phyloP scores from a whole-genome alignment of 1,140 invertebrate genomes.

The Drosophila insularis region DNA sequence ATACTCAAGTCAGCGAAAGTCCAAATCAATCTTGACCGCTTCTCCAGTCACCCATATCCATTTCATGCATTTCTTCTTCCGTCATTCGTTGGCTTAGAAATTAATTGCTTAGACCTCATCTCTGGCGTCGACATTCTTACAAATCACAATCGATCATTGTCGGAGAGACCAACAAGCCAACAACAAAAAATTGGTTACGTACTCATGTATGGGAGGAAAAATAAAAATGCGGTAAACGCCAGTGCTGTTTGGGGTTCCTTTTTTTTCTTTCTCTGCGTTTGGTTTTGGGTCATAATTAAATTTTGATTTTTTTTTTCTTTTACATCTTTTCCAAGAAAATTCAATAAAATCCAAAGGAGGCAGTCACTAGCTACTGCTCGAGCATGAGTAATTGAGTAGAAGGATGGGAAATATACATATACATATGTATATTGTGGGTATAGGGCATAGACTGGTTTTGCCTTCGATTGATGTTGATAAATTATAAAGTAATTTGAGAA shows the following conservation, averaged over 20 bases:
- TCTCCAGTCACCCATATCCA: constrained; percentile 61
- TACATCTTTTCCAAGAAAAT: constrained; percentile 72
- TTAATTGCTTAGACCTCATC: constrained; percentile 48
- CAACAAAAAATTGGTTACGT: constrained; percentile 33
- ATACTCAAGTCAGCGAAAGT: constrained; percentile 34
- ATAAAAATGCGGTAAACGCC: constrained; percentile 36
- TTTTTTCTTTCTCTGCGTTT: constrained; percentile 24
- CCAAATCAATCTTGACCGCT: constrained; percentile 67
- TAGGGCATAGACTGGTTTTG: constrained; percentile 56
- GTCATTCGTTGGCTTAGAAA: constrained; percentile 48
- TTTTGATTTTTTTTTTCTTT: constrained; percentile 52
- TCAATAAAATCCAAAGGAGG: constrained; percentile 52
- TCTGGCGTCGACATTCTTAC: constrained; percentile 56
- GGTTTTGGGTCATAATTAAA: constrained; percentile 64
- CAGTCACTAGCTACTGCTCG: constrained; percentile 55
- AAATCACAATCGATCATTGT: constrained; percentile 79
- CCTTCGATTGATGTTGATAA: constrained; percentile 58
- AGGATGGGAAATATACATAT: constrained; percentile 12
- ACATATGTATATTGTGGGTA: background rate
- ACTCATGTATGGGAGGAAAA: background rate
- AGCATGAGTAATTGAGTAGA: constrained; percentile 56
- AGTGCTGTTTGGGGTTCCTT: background rate
- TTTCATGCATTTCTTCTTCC: constrained; percentile 49
- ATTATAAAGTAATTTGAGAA: constrained; percentile 58
- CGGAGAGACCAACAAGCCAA: constrained; percentile 31